A percentile compares a stretch with the other conserved stretches of the same genome.
Evolutionary conservation across 2,113 vertebrate genomes (phyloP).

Genomic region (Dasyprocta punctata): DNA sequence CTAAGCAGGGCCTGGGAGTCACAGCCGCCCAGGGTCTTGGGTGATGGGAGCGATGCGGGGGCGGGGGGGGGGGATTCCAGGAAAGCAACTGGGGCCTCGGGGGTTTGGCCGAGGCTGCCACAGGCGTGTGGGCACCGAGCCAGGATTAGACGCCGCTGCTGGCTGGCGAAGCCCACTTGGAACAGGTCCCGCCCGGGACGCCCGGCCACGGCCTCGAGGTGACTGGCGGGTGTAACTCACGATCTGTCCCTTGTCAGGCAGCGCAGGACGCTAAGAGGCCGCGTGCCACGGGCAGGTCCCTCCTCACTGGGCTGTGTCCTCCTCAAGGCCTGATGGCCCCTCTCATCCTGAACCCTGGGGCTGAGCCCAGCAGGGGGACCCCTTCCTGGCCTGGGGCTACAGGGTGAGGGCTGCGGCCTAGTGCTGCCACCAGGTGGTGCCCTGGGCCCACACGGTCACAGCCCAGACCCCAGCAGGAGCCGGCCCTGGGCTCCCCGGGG

Average conservation of each 20-base stretch:
- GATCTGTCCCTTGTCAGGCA: background rate
- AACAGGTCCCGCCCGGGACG: no score
- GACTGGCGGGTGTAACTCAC: background rate
- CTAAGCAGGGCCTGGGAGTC: background rate
- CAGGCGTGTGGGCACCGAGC: background rate
- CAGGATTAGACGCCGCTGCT: background rate
- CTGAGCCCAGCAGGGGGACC: background rate
- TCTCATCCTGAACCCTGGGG: background rate
- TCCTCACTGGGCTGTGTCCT: background rate
- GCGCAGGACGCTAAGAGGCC: fast-evolving
- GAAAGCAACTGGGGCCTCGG: background rate
- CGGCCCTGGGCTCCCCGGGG: background rate
- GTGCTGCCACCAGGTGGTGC: slow-evolving; percentile 11
- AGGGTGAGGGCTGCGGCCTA: background rate
- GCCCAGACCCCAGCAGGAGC: background rate
- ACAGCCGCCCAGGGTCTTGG: background rate
- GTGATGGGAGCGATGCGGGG: no score
- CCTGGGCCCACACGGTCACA: background rate
- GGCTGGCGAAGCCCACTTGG: background rate
- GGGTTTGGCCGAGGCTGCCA: background rate
- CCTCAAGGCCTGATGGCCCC: background rate
- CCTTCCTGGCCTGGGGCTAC: no score
- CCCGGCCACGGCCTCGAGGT: background rate
- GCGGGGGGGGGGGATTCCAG: no score
- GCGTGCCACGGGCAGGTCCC: background rate